Percentiles rank a stretch among this genome's conserved stretches.
Evolutionary conservation across 2,113 vertebrate species (phyloP).

Genomic region (Hippocampus zosterae): DNA sequence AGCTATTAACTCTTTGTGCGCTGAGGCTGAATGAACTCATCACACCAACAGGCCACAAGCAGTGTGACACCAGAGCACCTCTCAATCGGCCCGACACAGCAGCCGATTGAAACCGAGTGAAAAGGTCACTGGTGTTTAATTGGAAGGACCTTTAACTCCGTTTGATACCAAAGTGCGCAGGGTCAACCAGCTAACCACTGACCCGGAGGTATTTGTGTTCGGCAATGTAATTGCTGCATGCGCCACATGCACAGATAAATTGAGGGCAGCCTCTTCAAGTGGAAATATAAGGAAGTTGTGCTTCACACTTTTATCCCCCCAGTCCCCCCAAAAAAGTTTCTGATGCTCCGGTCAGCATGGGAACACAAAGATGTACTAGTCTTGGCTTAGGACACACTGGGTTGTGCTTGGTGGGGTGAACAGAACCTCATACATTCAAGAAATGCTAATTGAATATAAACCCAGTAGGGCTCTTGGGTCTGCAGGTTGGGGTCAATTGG

Average conservation of each 20-base stretch:
- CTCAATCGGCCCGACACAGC: constrained; percentile 31
- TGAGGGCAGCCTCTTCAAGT: not conserved
- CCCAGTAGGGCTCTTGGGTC: too few species aligned
- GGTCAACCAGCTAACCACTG: constrained; percentile 29
- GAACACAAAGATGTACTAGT: too few species aligned
- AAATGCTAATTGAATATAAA: too few species aligned
- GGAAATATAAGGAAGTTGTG: not conserved
- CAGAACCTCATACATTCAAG: too few species aligned
- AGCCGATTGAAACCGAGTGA: constrained; percentile 40
- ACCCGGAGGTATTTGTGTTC: constrained; percentile 22
- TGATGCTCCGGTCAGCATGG: too few species aligned
- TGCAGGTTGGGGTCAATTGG: too few species aligned
- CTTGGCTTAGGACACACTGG: too few species aligned
- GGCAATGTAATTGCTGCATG: constrained; percentile 6
- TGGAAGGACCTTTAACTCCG: constrained; percentile 19
- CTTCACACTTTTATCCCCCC: not conserved
- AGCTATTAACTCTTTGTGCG: constrained; percentile 65
- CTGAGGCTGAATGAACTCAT: constrained; percentile 62
- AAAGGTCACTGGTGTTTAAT: constrained; percentile 35
- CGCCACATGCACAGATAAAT: not conserved
- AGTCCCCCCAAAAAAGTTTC: accelerated
- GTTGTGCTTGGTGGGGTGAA: too few species aligned
- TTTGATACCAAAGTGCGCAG: constrained; percentile 47
- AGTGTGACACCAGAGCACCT: constrained; percentile 39
- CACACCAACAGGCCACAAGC: constrained; percentile 55